Percentiles rank a stretch among this genome's conserved stretches.
phyloP scores from a whole-genome alignment of 2,888 invertebrate species.

The Autographa pulchrina region DNA sequence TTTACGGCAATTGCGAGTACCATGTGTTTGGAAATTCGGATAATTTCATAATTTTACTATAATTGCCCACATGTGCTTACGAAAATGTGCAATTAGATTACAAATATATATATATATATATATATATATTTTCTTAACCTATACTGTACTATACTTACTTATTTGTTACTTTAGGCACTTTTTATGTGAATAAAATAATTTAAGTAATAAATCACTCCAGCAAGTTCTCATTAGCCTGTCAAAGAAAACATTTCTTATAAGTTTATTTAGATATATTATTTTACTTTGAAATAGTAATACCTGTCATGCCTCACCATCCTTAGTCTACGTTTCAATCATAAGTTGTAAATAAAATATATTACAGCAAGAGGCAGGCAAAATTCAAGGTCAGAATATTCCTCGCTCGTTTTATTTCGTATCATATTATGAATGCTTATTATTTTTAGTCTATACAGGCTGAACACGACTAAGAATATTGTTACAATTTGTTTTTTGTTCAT shows the following conservation, averaged over 20 bases:
- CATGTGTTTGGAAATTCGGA: too few species aligned
- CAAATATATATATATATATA: too few species aligned
- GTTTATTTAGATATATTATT: background rate
- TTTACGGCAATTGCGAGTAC: too few species aligned
- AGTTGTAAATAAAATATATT: constrained; percentile 9
- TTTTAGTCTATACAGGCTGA: background rate
- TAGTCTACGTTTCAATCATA: constrained; percentile 1
- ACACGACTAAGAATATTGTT: background rate
- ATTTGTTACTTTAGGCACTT: too few species aligned
- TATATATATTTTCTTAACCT: too few species aligned
- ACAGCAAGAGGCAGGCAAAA: background rate
- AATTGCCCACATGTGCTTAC: too few species aligned
- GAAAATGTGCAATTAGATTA: too few species aligned
- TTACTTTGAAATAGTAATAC: background rate
- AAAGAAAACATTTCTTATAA: background rate
- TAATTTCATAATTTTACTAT: too few species aligned
- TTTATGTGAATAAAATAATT: background rate
- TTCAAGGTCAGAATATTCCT: constrained; percentile 2
- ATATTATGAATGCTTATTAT: constrained; percentile 20
- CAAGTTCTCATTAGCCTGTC: background rate
- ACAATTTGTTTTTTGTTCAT: constrained; percentile 1
- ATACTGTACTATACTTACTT: too few species aligned
- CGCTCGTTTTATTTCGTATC: constrained; percentile 10
- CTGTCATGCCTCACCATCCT: background rate
- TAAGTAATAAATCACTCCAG: background rate